Conservation (phyloP, 1,140 invertebrate species). For the Cydia pomonella region DNA sequence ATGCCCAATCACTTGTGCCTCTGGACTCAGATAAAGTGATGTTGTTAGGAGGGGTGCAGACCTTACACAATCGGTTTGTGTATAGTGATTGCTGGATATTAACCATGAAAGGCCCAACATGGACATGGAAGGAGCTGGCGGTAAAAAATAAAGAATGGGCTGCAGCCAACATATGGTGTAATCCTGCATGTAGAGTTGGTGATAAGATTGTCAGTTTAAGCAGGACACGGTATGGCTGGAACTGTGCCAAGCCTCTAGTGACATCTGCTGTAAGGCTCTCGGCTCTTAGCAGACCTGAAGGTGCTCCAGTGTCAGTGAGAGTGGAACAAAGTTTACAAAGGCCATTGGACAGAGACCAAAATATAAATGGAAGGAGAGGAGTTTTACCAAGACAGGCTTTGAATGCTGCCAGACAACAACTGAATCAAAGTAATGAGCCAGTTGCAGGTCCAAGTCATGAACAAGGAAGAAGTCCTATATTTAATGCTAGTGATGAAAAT, state of each 20-base stretch:
- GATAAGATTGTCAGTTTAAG: slow-evolving; percentile 85
- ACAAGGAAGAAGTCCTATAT: slow-evolving; percentile 46
- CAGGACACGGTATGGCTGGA: slow-evolving; percentile 79
- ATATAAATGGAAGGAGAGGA: slow-evolving; percentile 87
- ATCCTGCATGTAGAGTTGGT: slow-evolving; percentile 91
- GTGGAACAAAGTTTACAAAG: slow-evolving; percentile 74
- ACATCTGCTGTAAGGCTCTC: slow-evolving; percentile 74
- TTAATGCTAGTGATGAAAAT: slow-evolving; percentile 50
- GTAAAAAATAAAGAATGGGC: slow-evolving; percentile 89
- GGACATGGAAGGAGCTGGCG: slow-evolving; percentile 91
- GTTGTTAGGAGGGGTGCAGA: slow-evolving; percentile 86
- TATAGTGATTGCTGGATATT: slow-evolving; percentile 85
- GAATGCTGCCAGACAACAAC: slow-evolving; percentile 42
- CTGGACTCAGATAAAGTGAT: slow-evolving; percentile 86
- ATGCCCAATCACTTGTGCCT: slow-evolving; percentile 93
- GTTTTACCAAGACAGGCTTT: slow-evolving; percentile 75
- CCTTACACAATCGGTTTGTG: slow-evolving; percentile 77
- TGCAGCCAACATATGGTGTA: slow-evolving; percentile 94
- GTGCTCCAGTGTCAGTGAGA: slow-evolving; percentile 66
- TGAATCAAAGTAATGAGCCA: slow-evolving; percentile 53
- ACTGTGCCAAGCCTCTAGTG: slow-evolving; percentile 71
- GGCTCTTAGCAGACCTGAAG: slow-evolving; percentile 63
- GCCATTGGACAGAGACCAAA: slow-evolving; percentile 84
- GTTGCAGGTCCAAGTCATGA: slow-evolving; percentile 70
- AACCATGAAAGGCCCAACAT: slow-evolving; percentile 83